These are phyloP conservation scores for Centropus bengalensis DNA, from an alignment of 2,113 vertebrate species.

Conservation along the genomic window DNA sequence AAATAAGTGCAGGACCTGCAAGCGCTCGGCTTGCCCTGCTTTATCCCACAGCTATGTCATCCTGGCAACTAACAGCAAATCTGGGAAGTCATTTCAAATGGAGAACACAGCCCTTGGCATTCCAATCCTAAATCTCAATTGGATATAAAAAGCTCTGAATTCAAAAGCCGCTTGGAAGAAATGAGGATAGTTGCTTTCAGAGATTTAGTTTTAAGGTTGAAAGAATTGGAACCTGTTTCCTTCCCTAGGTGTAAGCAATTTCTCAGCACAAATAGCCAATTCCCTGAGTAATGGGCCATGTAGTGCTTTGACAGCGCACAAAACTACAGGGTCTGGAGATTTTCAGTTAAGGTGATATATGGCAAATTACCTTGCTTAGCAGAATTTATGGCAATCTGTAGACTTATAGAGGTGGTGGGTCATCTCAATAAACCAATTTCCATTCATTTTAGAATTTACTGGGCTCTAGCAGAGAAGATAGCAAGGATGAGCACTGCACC, in stretches of 20 bases:
- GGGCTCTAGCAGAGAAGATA: neutral
- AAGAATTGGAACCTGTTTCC: neutral
- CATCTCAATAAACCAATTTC: neutral
- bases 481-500: neutral
- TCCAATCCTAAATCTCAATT: neutral
- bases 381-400: neutral
- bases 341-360: neutral
- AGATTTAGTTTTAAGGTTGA: neutral
- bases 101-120: neutral
- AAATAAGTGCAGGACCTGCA: neutral
- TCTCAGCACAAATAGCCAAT: neutral
- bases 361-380: neutral
- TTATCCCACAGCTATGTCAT: neutral
- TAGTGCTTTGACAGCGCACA: neutral
- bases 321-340: neutral
- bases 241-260: neutral
- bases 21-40: neutral
- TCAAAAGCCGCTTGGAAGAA: neutral
- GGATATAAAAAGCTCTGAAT: neutral
- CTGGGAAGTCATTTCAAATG: neutral
- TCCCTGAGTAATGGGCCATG: neutral
- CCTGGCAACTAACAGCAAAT: neutral
- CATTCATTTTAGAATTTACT: neutral
- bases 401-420: neutral
- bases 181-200: neutral